A percentile compares a stretch with the other conserved stretches of the same genome.
phyloP scores from a whole-genome alignment of 2,113 vertebrate genomes.

The Erythrocercus mccallii region DNA sequence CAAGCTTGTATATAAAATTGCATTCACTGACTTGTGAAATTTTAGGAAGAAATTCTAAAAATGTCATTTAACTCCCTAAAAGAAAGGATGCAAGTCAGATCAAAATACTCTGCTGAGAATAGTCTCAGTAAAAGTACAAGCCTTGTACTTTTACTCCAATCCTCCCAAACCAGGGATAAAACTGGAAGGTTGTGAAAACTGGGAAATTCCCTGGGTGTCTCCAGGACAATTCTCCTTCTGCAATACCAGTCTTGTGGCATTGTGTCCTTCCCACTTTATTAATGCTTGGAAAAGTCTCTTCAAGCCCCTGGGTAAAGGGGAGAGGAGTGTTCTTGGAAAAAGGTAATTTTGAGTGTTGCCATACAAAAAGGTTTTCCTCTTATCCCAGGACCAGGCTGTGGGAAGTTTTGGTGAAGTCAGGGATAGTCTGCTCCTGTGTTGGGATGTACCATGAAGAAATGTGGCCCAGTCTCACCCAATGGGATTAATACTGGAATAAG shows the following conservation, averaged over 20 bases:
- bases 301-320: neutral
- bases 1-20: neutral
- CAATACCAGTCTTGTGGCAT: accelerated
- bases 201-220: neutral
- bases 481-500: neutral
- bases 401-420: neutral
- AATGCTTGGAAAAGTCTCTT: neutral
- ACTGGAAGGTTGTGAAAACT: neutral
- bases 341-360: neutral
- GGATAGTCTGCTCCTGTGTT: neutral
- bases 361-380: neutral
- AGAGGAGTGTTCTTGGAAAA: neutral
- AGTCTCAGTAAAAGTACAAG: neutral
- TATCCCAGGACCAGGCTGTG: neutral
- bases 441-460: neutral
- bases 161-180: neutral
- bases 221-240: neutral
- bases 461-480: neutral
- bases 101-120: neutral
- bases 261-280: neutral
- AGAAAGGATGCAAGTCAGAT: neutral
- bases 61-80: neutral
- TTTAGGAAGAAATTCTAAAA: constrained; percentile 6
- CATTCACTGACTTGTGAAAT: neutral
- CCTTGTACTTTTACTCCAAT: neutral